These are phyloP conservation scores for Euphonia xanthogaster DNA, from an alignment of 2,797 vertebrate genomes.

Conservation along the genomic window DNA sequence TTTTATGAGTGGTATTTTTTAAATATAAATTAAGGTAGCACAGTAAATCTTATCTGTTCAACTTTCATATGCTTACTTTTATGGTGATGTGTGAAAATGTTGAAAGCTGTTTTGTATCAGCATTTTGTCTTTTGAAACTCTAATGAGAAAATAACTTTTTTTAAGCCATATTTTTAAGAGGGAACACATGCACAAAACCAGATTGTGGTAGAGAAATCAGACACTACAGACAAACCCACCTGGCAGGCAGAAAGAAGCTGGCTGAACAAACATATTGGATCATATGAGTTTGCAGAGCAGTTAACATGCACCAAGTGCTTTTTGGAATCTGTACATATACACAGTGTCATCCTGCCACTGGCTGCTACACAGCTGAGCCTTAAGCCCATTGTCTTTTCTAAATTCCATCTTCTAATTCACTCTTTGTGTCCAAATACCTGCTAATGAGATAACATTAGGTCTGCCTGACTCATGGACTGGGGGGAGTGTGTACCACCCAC, in stretches of 20 bases:
- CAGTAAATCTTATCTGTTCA: background rate
- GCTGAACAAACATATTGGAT: background rate
- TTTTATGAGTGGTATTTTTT: slow-evolving; percentile 37
- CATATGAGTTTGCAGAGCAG: background rate
- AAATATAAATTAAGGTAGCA: slow-evolving; percentile 22
- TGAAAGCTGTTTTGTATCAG: background rate
- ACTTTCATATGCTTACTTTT: background rate
- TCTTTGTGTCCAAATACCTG: background rate
- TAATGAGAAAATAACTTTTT: background rate
- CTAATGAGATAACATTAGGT: background rate
- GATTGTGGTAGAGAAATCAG: background rate
- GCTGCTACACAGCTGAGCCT: background rate
- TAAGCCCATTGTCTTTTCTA: background rate
- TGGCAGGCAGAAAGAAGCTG: slow-evolving; percentile 3
- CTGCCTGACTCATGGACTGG: background rate
- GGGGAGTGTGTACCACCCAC: too few relatives aligned
- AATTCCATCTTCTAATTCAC: background rate
- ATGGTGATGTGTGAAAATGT: background rate
- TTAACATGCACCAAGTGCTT: background rate
- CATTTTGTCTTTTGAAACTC: slow-evolving; percentile 1
- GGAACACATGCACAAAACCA: background rate
- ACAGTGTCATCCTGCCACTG: background rate
- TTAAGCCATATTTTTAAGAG: background rate
- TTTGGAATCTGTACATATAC: background rate
- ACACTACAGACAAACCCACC: background rate